Base-by-base conservation (phyloP, 2,797 vertebrate genomes). In the Pygocentrus nattereri region DNA sequence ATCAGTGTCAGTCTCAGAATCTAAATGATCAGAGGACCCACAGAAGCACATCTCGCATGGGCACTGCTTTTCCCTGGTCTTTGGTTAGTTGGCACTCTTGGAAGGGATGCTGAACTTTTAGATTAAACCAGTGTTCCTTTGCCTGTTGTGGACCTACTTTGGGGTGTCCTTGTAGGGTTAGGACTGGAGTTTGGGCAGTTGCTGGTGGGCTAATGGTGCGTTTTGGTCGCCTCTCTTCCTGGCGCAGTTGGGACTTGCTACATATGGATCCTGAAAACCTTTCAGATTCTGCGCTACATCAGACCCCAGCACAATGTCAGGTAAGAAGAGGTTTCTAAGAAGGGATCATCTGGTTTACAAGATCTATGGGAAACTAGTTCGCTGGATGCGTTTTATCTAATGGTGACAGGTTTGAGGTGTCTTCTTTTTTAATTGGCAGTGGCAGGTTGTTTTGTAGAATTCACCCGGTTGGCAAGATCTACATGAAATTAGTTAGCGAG, bases 211-310 rank as follows among this genome's bases (percentile, higher is more conserved):
- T 86, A 85, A 95, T 93, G 91, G 90, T 94, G 59, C 91, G 90
- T 62, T 94, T 95, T 38, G 84, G 90, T 21, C 91, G 83, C 7
- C 88, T 95, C 18, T 73, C 93, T 0, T 92, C 93, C 34, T 94
- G 94, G 93, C 92, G 50, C 85, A 95, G 95, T 89, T 95, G 94
- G 94, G 94, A 95, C 79, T 85, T 94, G 82, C 89, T 95, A 31
- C 87, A 93, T 0, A 88, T 92, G 50, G 90, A 92, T 79, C 77
- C 91, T 0, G 94, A 91, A 25, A 79, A 67, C 61, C 27, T 88
- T n/a, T 85, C 90, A 0, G 89, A 89, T 85, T 78, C 87, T 0
- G 77, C 74, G 7, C 71, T 74, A 41, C 8, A 85, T 2, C 11
- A 2, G 0, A 85, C n/a, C 10, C 31, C 75, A 2, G 49, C 77